Conservation (phyloP, 2,888 invertebrate genomes). For the Cerceris rybyensis region DNA sequence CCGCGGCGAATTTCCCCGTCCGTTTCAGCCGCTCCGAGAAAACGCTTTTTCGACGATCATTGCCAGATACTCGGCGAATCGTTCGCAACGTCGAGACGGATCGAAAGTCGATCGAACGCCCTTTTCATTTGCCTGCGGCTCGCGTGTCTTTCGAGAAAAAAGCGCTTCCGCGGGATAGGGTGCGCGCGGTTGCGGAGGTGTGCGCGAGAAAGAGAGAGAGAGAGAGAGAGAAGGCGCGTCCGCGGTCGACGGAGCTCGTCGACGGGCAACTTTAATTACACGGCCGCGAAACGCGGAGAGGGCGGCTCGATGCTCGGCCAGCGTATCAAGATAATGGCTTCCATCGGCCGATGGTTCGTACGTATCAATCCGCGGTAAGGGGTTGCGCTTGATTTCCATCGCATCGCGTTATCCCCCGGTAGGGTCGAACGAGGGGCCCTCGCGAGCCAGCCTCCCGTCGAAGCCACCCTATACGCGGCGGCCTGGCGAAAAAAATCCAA, state of each 20-base stretch:
- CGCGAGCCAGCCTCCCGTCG: background rate
- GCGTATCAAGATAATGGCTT: slow-evolving; percentile 74
- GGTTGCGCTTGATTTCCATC: slow-evolving; percentile 76
- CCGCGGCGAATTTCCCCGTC: background rate
- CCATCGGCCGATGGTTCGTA: slow-evolving; percentile 70
- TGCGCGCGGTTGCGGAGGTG: too few relatives aligned
- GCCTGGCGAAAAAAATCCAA: too few relatives aligned
- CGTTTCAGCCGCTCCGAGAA: slow-evolving; percentile 3
- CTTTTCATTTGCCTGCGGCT: background rate
- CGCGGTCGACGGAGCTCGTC: slow-evolving; percentile 37
- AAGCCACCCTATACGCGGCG: background rate
- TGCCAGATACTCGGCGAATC: background rate
- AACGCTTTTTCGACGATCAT: slow-evolving; percentile 5
- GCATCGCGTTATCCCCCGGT: slow-evolving; percentile 71
- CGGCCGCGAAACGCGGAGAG: slow-evolving; percentile 54
- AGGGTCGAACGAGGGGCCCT: slow-evolving; percentile 19
- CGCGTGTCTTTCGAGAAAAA: background rate
- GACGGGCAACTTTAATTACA: slow-evolving; percentile 66
- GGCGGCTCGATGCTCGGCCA: slow-evolving; percentile 65
- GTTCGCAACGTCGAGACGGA: background rate
- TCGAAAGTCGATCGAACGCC: background rate
- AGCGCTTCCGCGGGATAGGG: background rate
- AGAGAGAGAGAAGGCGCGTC: slow-evolving; percentile 3
- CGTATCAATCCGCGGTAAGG: slow-evolving; percentile 70
- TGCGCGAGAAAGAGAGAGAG: background rate